Percentiles rank a stretch among this genome's conserved stretches.
Evolutionary conservation across 2,888 invertebrate genomes (phyloP).

Genomic region (Temnothorax unifasciatus): DNA sequence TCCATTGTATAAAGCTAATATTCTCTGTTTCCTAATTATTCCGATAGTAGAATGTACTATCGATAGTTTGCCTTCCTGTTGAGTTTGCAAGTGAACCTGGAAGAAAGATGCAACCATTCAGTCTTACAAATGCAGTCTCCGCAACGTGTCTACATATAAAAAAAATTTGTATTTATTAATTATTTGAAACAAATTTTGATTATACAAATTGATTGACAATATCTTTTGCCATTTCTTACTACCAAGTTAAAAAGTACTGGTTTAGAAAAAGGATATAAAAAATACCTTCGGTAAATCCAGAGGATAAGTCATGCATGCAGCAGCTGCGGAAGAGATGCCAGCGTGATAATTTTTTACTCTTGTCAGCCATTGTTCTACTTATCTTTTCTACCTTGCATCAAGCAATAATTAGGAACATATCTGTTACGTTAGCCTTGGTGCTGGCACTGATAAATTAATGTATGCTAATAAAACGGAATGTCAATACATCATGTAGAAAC

Average conservation of each 20-base stretch:
- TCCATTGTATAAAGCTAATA: slow-evolving; percentile 97
- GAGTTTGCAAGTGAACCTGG: slow-evolving; percentile 97
- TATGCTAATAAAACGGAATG: not conserved
- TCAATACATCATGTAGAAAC: not conserved
- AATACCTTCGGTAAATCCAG: slow-evolving; percentile 97
- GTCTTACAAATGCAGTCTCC: not conserved
- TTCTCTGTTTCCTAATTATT: slow-evolving; percentile 94
- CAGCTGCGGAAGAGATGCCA: slow-evolving; percentile 98
- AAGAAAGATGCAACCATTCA: slow-evolving; percentile 49
- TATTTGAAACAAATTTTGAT: not conserved
- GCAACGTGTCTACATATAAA: not conserved
- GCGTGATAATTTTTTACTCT: slow-evolving; percentile 87
- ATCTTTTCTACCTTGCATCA: slow-evolving; percentile 32
- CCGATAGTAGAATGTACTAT: slow-evolving; percentile 91
- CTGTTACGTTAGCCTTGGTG: not conserved
- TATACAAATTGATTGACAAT: not conserved
- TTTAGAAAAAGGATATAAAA: slow-evolving; percentile 16
- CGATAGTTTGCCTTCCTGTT: slow-evolving; percentile 94
- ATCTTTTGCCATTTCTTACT: not conserved
- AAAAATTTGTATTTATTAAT: not conserved
- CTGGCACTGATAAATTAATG: not conserved
- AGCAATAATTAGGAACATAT: slow-evolving; percentile 32
- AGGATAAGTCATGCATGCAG: slow-evolving; percentile 98
- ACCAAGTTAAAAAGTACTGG: not conserved
- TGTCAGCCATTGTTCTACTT: slow-evolving; percentile 72